Conservation (phyloP, 2,113 vertebrate species). For the Leptobrachium ailaonicum region DNA sequence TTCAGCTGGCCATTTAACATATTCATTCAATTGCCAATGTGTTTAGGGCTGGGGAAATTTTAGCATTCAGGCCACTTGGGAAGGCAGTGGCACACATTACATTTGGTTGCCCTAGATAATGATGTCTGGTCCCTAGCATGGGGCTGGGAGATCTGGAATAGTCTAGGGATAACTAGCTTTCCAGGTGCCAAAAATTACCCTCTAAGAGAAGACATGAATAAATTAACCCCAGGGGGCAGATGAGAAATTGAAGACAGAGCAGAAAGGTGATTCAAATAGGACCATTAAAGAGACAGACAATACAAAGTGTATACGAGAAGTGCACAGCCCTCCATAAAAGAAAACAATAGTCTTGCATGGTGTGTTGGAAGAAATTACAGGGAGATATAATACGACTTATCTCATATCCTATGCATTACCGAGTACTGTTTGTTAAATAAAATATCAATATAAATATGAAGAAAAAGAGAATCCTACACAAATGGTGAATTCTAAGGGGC, state of each 20-base stretch:
- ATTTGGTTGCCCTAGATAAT: not conserved
- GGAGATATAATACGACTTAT: too few relatives aligned
- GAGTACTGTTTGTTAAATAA: too few relatives aligned
- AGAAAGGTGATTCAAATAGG: too few relatives aligned
- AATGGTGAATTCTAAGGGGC: too few relatives aligned
- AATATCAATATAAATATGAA: too few relatives aligned
- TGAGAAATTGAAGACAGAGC: not conserved
- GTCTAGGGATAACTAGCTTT: conserved; percentile 14
- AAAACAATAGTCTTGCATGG: too few relatives aligned
- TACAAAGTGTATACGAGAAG: too few relatives aligned
- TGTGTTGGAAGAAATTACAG: too few relatives aligned
- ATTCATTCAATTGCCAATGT: not conserved
- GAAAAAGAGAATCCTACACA: too few relatives aligned
- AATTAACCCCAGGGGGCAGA: conserved; percentile 29
- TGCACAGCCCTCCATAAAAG: too few relatives aligned
- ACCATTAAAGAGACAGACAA: not conserved
- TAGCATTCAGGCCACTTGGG: not conserved
- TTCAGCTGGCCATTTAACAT: conserved; percentile 1
- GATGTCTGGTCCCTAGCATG: conserved; percentile 6
- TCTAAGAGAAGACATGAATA: conserved; percentile 8
- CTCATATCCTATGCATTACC: too few relatives aligned
- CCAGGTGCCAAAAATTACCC: conserved; percentile 14
- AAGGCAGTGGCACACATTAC: not conserved
- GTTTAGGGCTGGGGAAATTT: not conserved
- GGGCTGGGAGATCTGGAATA: not conserved